Evolutionary conservation across 2,888 invertebrate species (phyloP), one percentile per base, ranked within the genome.

Genomic region (Tetragnatha montana): DNA sequence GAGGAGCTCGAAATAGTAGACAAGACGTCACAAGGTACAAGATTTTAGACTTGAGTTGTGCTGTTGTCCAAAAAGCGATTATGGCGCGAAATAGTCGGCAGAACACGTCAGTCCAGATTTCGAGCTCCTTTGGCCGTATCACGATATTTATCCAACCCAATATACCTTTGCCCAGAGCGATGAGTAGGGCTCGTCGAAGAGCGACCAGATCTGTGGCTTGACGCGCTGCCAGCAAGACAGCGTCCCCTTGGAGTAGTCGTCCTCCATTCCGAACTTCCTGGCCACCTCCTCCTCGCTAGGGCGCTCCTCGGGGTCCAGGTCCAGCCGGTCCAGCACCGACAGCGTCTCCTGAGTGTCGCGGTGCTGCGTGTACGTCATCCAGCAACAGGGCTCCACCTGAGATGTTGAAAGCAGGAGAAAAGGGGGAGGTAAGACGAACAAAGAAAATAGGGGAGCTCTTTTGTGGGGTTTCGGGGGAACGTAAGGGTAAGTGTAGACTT

Each of bases 111-210:
- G n/a, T n/a, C n/a, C n/a, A n/a, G n/a, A n/a, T n/a, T n/a, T n/a
- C n/a, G n/a, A n/a, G n/a, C n/a, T n/a, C n/a, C n/a, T n/a, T n/a
- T n/a, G n/a, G n/a, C n/a, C n/a, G n/a, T n/a, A n/a, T n/a, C n/a
- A n/a, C n/a, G n/a, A n/a, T n/a, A n/a, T n/a, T n/a, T n/a, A n/a
- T n/a, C n/a, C n/a, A n/a, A n/a, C n/a, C n/a, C n/a, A n/a, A 22
- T 78, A 71, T 83, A 92, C 92, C 89, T 92, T 92, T 7, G 92
- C 92, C 60, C 89, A 89, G 47, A 85, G 97, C 86, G 99, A 99
- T 93, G 99, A 99, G 94, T 99, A 99, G 0, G 99, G 99, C 94
- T 99, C 99, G 93, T 99, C 99, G 94, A 99, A 99, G 89, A 99
- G 95, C 69, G 99, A 98, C 99, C 99, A 99, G 94, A 99, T 97